Percentiles rank a stretch among this genome's conserved stretches.
These are phyloP conservation scores for Corella eumyota DNA, from an alignment of 23 tunicate species.

Conservation along the genomic window DNA sequence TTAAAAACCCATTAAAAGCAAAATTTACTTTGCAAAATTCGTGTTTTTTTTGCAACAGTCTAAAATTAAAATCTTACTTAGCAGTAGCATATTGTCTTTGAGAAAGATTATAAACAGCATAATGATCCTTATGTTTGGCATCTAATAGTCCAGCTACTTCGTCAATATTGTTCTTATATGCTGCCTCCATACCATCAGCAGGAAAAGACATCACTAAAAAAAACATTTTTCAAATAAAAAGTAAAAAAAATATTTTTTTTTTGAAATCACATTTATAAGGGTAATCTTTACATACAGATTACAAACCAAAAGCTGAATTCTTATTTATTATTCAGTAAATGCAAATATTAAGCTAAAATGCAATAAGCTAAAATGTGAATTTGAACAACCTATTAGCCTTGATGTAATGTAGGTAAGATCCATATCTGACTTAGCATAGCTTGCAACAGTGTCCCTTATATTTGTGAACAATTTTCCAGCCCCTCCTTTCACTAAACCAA, in stretches of 20 bases:
- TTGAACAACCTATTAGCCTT: slow-evolving; percentile 68
- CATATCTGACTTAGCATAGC: slow-evolving; percentile 78
- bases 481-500: slow-evolving; percentile 84
- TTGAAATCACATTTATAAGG: too few relatives aligned
- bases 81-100: slow-evolving; percentile 54
- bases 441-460: slow-evolving; percentile 86
- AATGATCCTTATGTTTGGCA: slow-evolving; percentile 50
- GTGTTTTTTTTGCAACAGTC: too few relatives aligned
- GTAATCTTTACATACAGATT: too few relatives aligned
- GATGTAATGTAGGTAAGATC: slow-evolving; percentile 83
- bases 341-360: too few relatives aligned
- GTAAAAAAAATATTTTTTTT: background rate
- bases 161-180: slow-evolving; percentile 84
- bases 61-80: too few relatives aligned
- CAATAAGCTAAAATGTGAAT: too few relatives aligned
- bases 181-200: slow-evolving; percentile 84
- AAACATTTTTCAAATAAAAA: background rate
- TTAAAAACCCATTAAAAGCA: too few relatives aligned
- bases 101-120: slow-evolving; percentile 73
- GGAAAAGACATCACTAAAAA: slow-evolving; percentile 82
- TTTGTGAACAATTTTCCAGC: slow-evolving; percentile 81
- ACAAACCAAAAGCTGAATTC: too few relatives aligned
- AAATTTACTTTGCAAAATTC: too few relatives aligned
- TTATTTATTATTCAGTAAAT: too few relatives aligned
- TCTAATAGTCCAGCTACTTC: slow-evolving; percentile 42